Conservation (phyloP, 2,113 vertebrate genomes). For the Anguilla japonica region DNA sequence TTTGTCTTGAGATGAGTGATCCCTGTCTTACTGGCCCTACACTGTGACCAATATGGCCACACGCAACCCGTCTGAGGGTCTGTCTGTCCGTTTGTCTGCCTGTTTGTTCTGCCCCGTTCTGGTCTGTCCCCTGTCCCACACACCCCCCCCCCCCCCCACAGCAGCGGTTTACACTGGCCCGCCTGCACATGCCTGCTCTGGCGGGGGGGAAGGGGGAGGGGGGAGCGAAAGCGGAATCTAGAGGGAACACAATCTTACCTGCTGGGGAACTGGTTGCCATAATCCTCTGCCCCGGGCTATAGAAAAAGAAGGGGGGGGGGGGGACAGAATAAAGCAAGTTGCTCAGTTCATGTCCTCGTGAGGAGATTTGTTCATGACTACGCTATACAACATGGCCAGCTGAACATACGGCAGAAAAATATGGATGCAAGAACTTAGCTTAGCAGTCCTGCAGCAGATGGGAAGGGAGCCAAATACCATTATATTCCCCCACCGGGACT, state of each 20-base stretch:
- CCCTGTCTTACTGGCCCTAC: not conserved
- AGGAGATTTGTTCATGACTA: no score
- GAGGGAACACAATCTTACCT: constrained; percentile 76
- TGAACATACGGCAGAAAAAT: not conserved
- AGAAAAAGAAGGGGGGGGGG: constrained; percentile 43
- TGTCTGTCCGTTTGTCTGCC: not conserved
- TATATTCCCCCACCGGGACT: no score
- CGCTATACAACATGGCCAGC: no score
- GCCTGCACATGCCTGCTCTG: constrained; percentile 6
- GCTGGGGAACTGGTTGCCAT: constrained; percentile 85
- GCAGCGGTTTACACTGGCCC: constrained; percentile 21
- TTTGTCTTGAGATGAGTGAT: not conserved
- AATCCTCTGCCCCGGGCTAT: constrained; percentile 87
- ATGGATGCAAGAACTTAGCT: no score
- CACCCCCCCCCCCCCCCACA: not conserved
- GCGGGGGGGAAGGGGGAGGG: not conserved
- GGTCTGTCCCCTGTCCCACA: not conserved
- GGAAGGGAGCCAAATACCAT: no score
- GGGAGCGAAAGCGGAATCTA: constrained; percentile 29
- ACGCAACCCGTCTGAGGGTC: not conserved
- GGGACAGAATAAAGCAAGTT: not conserved
- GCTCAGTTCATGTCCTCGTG: not conserved
- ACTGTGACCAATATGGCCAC: not conserved
- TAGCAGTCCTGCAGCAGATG: no score
- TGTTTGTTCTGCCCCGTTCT: not conserved